These are phyloP conservation scores for Chydorus sphaericus DNA, from an alignment of 2,888 invertebrate genomes.

Conservation along the genomic window DNA sequence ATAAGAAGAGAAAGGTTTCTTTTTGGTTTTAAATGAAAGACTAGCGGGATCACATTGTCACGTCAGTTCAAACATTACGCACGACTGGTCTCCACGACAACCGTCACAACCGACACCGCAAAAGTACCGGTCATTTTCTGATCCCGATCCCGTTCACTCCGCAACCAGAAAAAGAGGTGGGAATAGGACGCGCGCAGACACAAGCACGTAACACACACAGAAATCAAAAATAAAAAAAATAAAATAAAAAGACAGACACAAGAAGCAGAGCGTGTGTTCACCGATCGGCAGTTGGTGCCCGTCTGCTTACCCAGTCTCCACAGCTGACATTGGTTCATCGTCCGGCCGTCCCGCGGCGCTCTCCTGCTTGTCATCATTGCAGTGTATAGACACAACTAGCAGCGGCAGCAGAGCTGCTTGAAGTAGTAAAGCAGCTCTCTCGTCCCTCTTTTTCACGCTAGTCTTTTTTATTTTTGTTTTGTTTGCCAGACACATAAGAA, in stretches of 20 bases:
- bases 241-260: neutral
- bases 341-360: conserved; percentile 5
- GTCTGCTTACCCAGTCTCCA: neutral
- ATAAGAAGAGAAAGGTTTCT: neutral
- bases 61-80: neutral
- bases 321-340: conserved; percentile 1
- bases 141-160: too few species aligned
- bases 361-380: too few species aligned
- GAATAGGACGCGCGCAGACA: neutral
- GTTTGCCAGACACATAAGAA: too few species aligned
- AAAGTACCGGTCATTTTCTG: too few species aligned
- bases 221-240: neutral
- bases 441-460: too few species aligned
- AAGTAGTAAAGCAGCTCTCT: too few species aligned
- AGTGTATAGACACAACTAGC: too few species aligned
- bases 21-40: neutral
- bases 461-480: too few species aligned
- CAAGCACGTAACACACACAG: neutral
- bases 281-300: neutral
- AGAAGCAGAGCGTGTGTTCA: neutral
- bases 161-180: neutral
- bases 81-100: neutral
- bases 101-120: neutral
- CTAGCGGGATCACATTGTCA: neutral
- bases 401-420: too few species aligned